These are phyloP conservation scores for Cataglyphis hispanica DNA, from an alignment of 1,140 invertebrate genomes.

Conservation along the genomic window DNA sequence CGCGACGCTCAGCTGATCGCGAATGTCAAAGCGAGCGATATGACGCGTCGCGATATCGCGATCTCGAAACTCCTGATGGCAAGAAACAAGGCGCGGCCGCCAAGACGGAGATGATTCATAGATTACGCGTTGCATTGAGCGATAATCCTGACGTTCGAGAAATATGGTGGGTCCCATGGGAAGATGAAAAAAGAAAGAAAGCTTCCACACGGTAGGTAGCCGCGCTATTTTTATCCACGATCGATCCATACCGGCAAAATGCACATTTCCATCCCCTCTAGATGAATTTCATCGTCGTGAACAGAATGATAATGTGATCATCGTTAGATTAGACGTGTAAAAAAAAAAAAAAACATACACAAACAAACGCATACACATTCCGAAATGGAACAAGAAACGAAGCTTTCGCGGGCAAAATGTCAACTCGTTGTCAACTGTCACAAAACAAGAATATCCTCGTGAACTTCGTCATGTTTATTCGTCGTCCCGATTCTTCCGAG, in stretches of 20 bases:
- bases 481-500: neutral
- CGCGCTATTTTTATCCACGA: conserved; percentile 41
- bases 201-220: neutral
- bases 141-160: conserved; percentile 23
- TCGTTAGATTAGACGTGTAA: neutral
- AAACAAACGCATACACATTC: neutral
- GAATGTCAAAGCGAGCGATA: neutral
- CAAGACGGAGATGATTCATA: conserved; percentile 52
- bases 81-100: conserved; percentile 40
- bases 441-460: neutral
- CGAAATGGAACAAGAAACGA: neutral
- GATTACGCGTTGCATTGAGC: conserved; percentile 1
- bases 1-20: conserved; percentile 54
- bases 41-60: neutral
- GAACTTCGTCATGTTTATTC: neutral
- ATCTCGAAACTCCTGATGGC: neutral
- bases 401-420: neutral
- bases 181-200: conserved; percentile 17
- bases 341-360: neutral
- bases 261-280: neutral
- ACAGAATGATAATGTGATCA: neutral
- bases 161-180: conserved; percentile 12
- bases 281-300: neutral
- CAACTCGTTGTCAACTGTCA: conserved; percentile 9
- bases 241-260: neutral